Base-by-base conservation (phyloP, 2,113 vertebrate species). In the Eptesicus fuscus region DNA sequence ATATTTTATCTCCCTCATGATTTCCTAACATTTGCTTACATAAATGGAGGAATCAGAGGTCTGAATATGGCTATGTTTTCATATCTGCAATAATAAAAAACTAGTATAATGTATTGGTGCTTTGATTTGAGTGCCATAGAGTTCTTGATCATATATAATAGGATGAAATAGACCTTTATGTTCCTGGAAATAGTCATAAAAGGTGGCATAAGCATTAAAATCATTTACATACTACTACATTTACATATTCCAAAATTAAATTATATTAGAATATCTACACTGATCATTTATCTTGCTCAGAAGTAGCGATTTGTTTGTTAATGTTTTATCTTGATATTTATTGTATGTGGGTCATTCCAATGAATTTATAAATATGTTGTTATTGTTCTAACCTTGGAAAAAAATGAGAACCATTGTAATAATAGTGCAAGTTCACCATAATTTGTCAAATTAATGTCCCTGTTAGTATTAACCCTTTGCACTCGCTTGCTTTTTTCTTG, bases 261-360 rank as follows among this genome's bases (percentile, higher is more conserved):
- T 74, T 67, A 25, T 32, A 23, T 79, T 71, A 44, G 20, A 56
- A 53, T 53, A 53, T 53, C 37, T 73, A 20, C 20, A 51, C 3
- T 44, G 7, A 89, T 40, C 22, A 61, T 49, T 32, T 7, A 51
- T 65, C 42, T 65, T 82, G 8, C 6, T n/a, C 17, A 35, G n/a
- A 44, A 42, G 14, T 73, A 59, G 22, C 37, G 61, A 61, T 91
- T 30, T 91, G 90, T 95, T 63, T 84, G 28, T 40, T 49, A 59
- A 42, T 35, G 8, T 96, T 96, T 96, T 92, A 95, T 94, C 96
- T 96, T 92, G 22, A 70, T 18, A 9, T 71, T 95, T 18, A 9
- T 71, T 95, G 94, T 49, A 12, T 77, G 18, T 51, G 4, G 42
- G 12, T 51, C 79, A 92, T 65, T 37, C 8, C 7, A n/a, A 53